Base-by-base conservation (phyloP, 1,140 invertebrate species). In the Matsumurasca onukii region DNA sequence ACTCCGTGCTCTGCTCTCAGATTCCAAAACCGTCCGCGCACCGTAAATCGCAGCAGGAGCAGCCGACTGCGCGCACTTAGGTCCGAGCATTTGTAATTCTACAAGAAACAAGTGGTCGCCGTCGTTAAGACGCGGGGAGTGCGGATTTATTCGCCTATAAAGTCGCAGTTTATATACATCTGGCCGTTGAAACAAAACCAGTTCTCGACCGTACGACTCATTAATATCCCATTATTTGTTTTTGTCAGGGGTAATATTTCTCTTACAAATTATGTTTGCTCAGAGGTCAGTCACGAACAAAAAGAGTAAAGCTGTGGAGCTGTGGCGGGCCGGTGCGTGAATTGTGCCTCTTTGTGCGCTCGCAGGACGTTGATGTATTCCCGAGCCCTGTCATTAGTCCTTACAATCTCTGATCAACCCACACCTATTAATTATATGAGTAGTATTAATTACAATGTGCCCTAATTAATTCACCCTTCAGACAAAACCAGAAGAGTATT, bases 181-280 rank as follows among this genome's bases (percentile, higher is more conserved):
- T 9, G 17, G 34, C 17, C 17, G 5, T 5, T 39, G 34, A 39
- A 39, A 17, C 34, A 9, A 39, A 39, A 39, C 34, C 55, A 52
- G 15, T 24, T 5, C 2, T 27, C 24, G 55, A 27, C 55, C 22
- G 25, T 27, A 59, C 15, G 55, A 3, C 55, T 59, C 55, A 59
- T 59, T 59, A 59, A 59, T 59, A 59, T 59, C 15, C 55, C 55
- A 59, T 27, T 59, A 59, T 59, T 59, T 59, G 55, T 59, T 59
- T 52, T 59, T 59, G 55, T 59, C 55, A 59, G 55, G 17, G 55
- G 55, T 59, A 24, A 59, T 59, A 59, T 59, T 59, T 59, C 25
- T 29, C 17, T 5, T 27, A 25, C 24, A 5, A 59, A 59, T n/a
- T n/a, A n/a, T 29, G 25, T 59, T 27, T 3, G 13, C 55, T 9